Percentiles rank a stretch among this genome's conserved stretches.
Conservation (phyloP, 1,140 invertebrate genomes). For the Thaumetopoea pityocampa region DNA sequence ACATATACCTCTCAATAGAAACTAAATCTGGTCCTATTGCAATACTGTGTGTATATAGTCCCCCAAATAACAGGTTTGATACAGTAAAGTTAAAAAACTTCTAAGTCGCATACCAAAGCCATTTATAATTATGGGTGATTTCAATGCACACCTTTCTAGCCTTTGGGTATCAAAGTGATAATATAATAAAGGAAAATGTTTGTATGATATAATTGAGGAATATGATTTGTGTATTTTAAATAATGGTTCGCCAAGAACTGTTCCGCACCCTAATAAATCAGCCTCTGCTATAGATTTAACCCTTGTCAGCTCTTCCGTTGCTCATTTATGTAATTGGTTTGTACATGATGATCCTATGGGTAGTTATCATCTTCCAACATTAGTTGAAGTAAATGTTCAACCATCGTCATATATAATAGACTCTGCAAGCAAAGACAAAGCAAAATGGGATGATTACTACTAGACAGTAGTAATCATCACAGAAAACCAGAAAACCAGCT, state of each 20-base stretch:
- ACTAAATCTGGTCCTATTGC: neutral
- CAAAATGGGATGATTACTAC: no score
- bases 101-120: slow-evolving; percentile 2
- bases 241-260: slow-evolving; percentile 9
- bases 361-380: slow-evolving; percentile 6
- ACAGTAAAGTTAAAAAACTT: slow-evolving; percentile 5
- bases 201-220: slow-evolving; percentile 15
- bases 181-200: slow-evolving; percentile 10
- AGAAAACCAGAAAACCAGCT: no score
- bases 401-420: no score
- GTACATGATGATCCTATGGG: slow-evolving; percentile 10
- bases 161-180: slow-evolving; percentile 1
- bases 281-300: slow-evolving; percentile 14
- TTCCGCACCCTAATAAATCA: slow-evolving; percentile 9
- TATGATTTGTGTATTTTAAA: slow-evolving; percentile 16
- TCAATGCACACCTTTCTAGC: no score
- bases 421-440: no score
- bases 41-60: slow-evolving; percentile 12
- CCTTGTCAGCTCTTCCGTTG: neutral
- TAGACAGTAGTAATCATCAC: no score
- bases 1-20: slow-evolving; percentile 8
- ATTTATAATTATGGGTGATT: slow-evolving; percentile 2
- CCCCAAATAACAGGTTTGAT: slow-evolving; percentile 10
- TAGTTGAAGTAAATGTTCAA: slow-evolving; percentile 6
- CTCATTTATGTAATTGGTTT: slow-evolving; percentile 5